phyloP scores from a whole-genome alignment of 1,140 invertebrate genomes.

The Druon quercuslanigerum region DNA sequence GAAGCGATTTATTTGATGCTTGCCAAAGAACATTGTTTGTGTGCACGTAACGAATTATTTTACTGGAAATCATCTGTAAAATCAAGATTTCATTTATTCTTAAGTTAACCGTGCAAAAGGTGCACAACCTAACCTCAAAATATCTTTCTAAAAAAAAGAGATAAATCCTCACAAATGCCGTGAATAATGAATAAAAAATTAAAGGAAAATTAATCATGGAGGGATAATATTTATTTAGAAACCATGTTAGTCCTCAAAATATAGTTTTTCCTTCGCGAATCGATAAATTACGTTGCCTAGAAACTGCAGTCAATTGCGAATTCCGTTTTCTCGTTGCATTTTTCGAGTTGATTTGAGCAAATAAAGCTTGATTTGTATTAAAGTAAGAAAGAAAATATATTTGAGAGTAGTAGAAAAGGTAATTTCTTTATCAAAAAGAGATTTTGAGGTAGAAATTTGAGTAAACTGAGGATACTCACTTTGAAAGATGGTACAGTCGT shows the following conservation, averaged over 20 bases:
- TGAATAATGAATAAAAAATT: background rate
- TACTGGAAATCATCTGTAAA: constrained; percentile 67
- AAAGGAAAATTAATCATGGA: background rate
- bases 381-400: background rate
- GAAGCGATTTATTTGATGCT: constrained; percentile 77
- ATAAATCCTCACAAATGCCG: background rate
- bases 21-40: constrained; percentile 68
- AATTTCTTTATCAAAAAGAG: background rate
- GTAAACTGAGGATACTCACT: constrained; percentile 28
- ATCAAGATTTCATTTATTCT: constrained; percentile 15
- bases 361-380: background rate
- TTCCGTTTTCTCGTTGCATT: background rate
- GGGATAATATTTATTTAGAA: constrained; percentile 4
- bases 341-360: background rate
- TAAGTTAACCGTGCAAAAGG: background rate
- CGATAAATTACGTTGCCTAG: constrained; percentile 67
- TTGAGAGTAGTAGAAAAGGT: background rate
- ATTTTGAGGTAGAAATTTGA: background rate
- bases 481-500: background rate
- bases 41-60: constrained; percentile 64
- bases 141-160: constrained; percentile 5
- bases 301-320: constrained; percentile 55
- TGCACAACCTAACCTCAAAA: constrained; percentile 30
- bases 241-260: background rate
- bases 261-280: constrained; percentile 48